Base-by-base conservation (phyloP, 2,113 vertebrate species). In the Ciconia maguari region DNA sequence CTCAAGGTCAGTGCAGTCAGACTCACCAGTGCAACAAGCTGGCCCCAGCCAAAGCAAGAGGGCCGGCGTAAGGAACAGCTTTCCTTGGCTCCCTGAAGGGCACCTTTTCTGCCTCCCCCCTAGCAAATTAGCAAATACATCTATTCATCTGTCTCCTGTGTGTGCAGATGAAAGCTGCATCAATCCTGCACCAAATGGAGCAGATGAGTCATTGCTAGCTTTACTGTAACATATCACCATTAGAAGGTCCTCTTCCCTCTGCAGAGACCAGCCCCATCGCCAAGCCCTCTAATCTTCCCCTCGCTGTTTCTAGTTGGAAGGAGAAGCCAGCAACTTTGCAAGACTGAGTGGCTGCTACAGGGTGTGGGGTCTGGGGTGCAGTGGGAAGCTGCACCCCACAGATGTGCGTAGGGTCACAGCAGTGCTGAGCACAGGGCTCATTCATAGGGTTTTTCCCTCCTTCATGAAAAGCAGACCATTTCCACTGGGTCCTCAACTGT, bases 131-230 rank as follows among this genome's bases (percentile, higher is more conserved):
- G 44, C 81, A 84, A n/a, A 55, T 14, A 10, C 54, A 16, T 72
- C 79, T 71, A 16, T 78, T 84, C 87, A n/a, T 70, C 81, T 13
- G 16, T 49, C 85, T 85, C 55, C 84, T 55, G 78, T 1, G 2
- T 51, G 74, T 10, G 12, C 36, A 57, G 88, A 89, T 44, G 74
- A 92, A 72, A 96, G 85, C 94, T 26, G 84, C 94, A 71, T 84
- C 93, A 72, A 51, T 87, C 83, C 96, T 52, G 79, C 65, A 27
- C 72, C 0, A 7, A 80, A 20, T 0, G 2, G 52, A 89, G 76
- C 17, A 0, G 87, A 89, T 95, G 97, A 96, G 83, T 96, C 97
- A 97, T 4, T 57, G 83, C 66, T 19, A 25, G 71, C 85, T 81
- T 72, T 36, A 38, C 42, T 14, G 4, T 5, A 44, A 75, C 42